Conservation (phyloP, 2,797 vertebrate genomes). For the Aeoliscus strigatus region DNA sequence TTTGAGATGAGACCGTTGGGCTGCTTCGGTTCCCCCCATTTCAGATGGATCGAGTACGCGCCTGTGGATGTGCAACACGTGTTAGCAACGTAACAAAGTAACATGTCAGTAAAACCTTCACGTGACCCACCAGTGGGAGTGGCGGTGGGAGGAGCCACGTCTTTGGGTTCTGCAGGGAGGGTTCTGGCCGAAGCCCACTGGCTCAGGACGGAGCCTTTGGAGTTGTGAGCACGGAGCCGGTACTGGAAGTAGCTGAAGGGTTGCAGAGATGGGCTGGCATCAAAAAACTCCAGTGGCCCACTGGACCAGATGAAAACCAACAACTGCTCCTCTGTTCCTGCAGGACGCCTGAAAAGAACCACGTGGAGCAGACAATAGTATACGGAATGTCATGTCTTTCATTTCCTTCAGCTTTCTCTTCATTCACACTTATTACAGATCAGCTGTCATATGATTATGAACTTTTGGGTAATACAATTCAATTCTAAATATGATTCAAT, state of each 20-base stretch:
- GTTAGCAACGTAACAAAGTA: slow-evolving; percentile 8
- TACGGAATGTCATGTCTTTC: no score
- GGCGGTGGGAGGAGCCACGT: slow-evolving; percentile 73
- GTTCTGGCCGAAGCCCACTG: slow-evolving; percentile 77
- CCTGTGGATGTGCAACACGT: slow-evolving; percentile 38
- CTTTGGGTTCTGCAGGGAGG: slow-evolving; percentile 78
- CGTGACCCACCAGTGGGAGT: slow-evolving; percentile 65
- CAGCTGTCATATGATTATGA: no score
- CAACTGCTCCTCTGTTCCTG: slow-evolving; percentile 73
- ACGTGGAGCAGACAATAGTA: background rate
- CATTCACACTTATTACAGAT: no score
- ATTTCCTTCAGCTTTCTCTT: no score
- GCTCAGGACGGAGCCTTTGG: slow-evolving; percentile 79
- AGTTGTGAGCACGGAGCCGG: slow-evolving; percentile 75
- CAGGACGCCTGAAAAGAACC: slow-evolving; percentile 68
- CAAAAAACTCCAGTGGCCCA: slow-evolving; percentile 81
- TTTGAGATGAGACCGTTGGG: slow-evolving; percentile 82
- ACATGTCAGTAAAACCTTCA: slow-evolving; percentile 1
- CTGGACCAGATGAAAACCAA: slow-evolving; percentile 83
- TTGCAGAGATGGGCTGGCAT: slow-evolving; percentile 72
- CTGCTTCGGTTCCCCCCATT: slow-evolving; percentile 77
- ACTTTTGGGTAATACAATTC: no score
- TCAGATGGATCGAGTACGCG: slow-evolving; percentile 72
- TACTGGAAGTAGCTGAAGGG: slow-evolving; percentile 86
- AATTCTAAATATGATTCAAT: no score